Evolutionary conservation across 2,113 vertebrate species (phyloP).

Genomic region (Upupa epops): DNA sequence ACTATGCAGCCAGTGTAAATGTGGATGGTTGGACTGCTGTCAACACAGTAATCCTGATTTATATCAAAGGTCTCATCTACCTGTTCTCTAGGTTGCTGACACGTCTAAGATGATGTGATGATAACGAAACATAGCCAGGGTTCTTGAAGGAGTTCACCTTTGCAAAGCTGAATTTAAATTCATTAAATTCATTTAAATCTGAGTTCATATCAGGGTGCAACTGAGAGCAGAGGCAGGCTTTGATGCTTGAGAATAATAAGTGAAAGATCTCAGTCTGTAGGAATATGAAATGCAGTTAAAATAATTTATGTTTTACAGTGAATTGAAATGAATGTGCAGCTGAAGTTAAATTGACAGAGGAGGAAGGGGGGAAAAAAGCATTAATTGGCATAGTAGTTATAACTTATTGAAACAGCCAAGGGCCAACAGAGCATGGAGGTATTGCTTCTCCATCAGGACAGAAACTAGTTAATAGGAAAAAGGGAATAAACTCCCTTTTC

Average conservation of each 20-base stretch:
- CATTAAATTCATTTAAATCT: neutral
- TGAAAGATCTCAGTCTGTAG: neutral
- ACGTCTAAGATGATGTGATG: neutral
- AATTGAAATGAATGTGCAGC: neutral
- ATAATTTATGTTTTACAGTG: neutral
- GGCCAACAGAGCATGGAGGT: neutral
- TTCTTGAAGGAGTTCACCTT: neutral
- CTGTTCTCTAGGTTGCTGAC: neutral
- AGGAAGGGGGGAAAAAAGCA: neutral
- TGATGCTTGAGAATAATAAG: neutral
- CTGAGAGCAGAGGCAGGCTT: neutral
- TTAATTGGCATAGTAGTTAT: neutral
- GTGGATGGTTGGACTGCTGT: neutral
- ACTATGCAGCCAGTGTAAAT: neutral
- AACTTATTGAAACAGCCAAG: constrained; percentile 5
- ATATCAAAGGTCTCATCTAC: neutral
- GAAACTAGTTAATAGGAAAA: constrained; percentile 32
- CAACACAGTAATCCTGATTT: neutral
- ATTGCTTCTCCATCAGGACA: constrained; percentile 12
- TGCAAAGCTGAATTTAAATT: neutral
- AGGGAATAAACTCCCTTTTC: constrained; percentile 41
- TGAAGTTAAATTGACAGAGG: neutral
- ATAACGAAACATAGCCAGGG: neutral
- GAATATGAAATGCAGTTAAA: neutral
- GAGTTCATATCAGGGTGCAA: neutral